Base-by-base conservation (phyloP, 2,888 invertebrate species). In the Oscheius sp. region DNA sequence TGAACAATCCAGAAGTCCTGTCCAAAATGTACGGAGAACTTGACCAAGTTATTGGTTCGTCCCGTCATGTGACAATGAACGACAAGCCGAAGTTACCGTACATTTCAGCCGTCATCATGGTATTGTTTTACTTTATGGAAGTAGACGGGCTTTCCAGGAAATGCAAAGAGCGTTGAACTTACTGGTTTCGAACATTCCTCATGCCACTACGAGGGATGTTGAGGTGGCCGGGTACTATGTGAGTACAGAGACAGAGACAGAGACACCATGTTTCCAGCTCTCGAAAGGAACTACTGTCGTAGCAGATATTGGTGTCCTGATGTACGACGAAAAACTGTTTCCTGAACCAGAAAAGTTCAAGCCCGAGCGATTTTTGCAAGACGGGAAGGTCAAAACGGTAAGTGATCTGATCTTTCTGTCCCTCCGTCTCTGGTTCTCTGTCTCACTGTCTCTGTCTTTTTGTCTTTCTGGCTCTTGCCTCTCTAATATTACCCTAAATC, bases 41-140 rank as follows among this genome's bases (percentile, higher is more conserved):
- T 13, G 55, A 37, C 37, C 68, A 78, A 60, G 81, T 81, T 2
- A 70, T 84, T 13, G 82, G 79, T 21, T 63, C 72, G 21, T 75
- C 80, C 53, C 57, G 84, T 13, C 51, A 75, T n/a, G 73, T 83
- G 1, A 81, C 78, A 1, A 77, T 80, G 75, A 76, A 73, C 35
- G 84, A 84, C 51, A 82, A 81, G 47, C 59, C 71, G 9, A 60
- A 59, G 1, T 73, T 84, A 0, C 77, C 76, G 3, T 84, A 84
- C 58, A 77, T 77, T 0, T 70, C 71, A 55, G 82, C 84, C 9
- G 79, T 84, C n/a, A 70, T 84, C 35, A 79, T 78, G 74, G 82
- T 81, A 47, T 76, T 60, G 50, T 50, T 65, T 10, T 29, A 3
- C 62, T 21, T 21, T 21, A 21, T 4, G 11, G 5, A 4, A 13